These are phyloP conservation scores for Oryctolagus cuniculus DNA, from an alignment of 2,113 vertebrate species.

Conservation along the genomic window DNA sequence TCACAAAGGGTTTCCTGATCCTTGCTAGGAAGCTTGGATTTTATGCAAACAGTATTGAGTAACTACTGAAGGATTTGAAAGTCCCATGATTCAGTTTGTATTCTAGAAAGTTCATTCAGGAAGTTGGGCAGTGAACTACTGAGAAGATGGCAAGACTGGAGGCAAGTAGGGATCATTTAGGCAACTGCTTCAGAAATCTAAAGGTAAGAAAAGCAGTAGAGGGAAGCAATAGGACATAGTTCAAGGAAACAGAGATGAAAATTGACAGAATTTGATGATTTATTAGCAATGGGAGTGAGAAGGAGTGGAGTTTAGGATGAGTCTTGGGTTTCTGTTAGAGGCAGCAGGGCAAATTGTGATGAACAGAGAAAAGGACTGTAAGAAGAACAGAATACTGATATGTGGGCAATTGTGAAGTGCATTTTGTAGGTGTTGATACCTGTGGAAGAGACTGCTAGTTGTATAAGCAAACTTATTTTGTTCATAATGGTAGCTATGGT, in stretches of 20 bases:
- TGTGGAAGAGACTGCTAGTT: background rate
- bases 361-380: background rate
- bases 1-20: constrained; percentile 44
- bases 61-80: constrained; percentile 22
- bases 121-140: background rate
- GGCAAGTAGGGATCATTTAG: background rate
- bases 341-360: background rate
- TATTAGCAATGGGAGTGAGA: background rate
- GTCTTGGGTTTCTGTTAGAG: background rate
- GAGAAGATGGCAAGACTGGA: constrained; percentile 1
- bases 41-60: constrained; percentile 12
- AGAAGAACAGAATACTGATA: background rate
- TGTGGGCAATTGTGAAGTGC: background rate
- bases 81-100: background rate
- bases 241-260: background rate
- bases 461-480: background rate
- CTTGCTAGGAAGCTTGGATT: constrained; percentile 2
- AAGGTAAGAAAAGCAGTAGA: background rate
- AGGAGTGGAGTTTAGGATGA: background rate
- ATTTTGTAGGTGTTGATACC: background rate
- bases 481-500: background rate
- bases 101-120: constrained; percentile 40
- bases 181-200: background rate
- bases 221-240: background rate
- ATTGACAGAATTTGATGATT: background rate